A percentile compares a stretch with the other conserved stretches of the same genome.
Conservation (phyloP, 2,797 vertebrate genomes). For the Sebastiscus albofasciatus region DNA sequence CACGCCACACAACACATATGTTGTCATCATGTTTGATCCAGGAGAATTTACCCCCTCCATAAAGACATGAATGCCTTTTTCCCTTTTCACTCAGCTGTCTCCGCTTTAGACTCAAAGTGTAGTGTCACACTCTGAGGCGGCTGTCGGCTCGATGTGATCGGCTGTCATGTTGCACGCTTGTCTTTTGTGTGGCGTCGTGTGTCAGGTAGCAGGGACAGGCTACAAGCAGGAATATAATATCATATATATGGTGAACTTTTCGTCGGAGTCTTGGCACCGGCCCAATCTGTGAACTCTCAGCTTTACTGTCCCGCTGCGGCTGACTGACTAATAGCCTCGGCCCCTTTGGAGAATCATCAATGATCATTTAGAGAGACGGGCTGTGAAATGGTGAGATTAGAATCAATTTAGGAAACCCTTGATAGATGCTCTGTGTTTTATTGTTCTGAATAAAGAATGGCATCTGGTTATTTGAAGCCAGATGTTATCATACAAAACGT, state of each 20-base stretch:
- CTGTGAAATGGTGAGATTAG: neutral
- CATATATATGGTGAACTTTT: neutral
- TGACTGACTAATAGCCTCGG: neutral
- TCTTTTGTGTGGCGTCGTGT: conserved; percentile 4
- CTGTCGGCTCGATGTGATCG: conserved; percentile 3
- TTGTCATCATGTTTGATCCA: conserved; percentile 20
- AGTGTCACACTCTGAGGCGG: conserved; percentile 1
- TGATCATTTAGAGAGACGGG: neutral
- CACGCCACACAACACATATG: neutral
- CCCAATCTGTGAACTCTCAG: neutral
- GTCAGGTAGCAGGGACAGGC: neutral
- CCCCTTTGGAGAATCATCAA: neutral
- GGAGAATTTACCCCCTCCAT: neutral
- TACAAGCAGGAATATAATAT: neutral
- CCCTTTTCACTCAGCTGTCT: neutral
- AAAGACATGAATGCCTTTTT: neutral
- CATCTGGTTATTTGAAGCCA: neutral
- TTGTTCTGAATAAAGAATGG: neutral
- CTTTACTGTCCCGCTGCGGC: neutral
- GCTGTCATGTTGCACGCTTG: neutral
- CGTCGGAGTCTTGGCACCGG: neutral
- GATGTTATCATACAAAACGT: neutral
- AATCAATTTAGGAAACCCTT: neutral
- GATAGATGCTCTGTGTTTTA: neutral
- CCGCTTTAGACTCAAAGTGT: neutral